Conservation (phyloP, 2,888 invertebrate species). For the Euspilapteryx auroguttella region DNA sequence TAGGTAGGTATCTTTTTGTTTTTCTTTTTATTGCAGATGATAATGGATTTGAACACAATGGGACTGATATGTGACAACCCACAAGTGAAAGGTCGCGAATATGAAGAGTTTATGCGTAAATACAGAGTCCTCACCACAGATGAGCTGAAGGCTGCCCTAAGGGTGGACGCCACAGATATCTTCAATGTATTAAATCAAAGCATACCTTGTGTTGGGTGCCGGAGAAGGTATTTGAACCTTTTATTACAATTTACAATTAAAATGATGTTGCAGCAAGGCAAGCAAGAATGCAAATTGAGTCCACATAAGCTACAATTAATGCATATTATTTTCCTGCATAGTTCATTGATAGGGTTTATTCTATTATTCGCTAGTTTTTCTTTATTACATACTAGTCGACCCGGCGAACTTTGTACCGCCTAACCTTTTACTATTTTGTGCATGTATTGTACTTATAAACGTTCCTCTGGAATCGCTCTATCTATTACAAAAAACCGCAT, state of each 20-base stretch:
- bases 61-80: conserved; percentile 84
- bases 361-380: too few relatives aligned
- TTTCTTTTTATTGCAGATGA: conserved; percentile 72
- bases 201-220: conserved; percentile 93
- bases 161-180: conserved; percentile 82
- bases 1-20: conserved; percentile 11
- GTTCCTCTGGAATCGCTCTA: too few relatives aligned
- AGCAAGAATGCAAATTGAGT: too few relatives aligned
- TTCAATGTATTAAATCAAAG: conserved; percentile 84
- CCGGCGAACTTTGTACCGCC: too few relatives aligned
- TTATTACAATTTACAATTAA: not conserved
- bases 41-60: conserved; percentile 88
- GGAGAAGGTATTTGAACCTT: conserved; percentile 69
- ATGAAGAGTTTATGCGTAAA: conserved; percentile 85
- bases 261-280: not conserved
- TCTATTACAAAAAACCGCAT: too few relatives aligned
- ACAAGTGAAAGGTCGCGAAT: conserved; percentile 76
- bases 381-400: too few relatives aligned
- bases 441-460: too few relatives aligned
- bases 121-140: conserved; percentile 74
- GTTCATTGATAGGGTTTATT: too few relatives aligned
- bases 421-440: too few relatives aligned
- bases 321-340: too few relatives aligned
- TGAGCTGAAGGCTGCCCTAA: conserved; percentile 78
- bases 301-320: too few relatives aligned